A percentile compares a stretch with the other conserved stretches of the same genome.
Conservation (phyloP, 1,140 invertebrate genomes). For the Zelostemma sp. region DNA sequence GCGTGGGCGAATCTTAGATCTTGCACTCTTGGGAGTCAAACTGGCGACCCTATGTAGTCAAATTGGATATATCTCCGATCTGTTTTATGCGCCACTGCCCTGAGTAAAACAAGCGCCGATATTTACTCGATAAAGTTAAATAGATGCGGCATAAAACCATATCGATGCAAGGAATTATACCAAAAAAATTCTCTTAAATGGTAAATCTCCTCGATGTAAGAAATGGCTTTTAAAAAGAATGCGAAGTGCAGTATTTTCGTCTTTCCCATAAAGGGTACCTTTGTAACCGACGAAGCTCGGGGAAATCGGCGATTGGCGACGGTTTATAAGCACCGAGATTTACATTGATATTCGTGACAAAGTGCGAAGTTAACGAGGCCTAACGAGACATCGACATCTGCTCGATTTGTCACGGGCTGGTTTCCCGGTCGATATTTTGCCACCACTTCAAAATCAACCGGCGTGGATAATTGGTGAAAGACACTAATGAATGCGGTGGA, state of each 20-base stretch:
- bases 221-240: too few relatives aligned
- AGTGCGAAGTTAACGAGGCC: slow-evolving; percentile 50
- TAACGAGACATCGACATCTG: slow-evolving; percentile 67
- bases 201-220: too few relatives aligned
- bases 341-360: slow-evolving; percentile 56
- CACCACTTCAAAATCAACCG: slow-evolving; percentile 49
- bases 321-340: slow-evolving; percentile 48
- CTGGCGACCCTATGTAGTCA: slow-evolving; percentile 59
- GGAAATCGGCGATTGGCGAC: slow-evolving; percentile 50
- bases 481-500: slow-evolving; percentile 65
- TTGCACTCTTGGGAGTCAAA: slow-evolving; percentile 51
- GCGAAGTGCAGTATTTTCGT: too few relatives aligned
- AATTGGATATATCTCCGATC: slow-evolving; percentile 65
- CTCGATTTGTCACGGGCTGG: slow-evolving; percentile 61
- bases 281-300: background rate
- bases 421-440: slow-evolving; percentile 52
- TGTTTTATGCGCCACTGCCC: slow-evolving; percentile 62
- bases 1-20: slow-evolving; percentile 68
- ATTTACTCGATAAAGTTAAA: slow-evolving; percentile 47
- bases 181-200: background rate
- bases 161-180: background rate
- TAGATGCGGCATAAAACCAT: slow-evolving; percentile 46
- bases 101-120: slow-evolving; percentile 52
- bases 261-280: background rate
- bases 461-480: slow-evolving; percentile 69